A percentile compares a stretch with the other conserved stretches of the same genome.
phyloP scores from a whole-genome alignment of 2,888 invertebrate genomes.

The Epistrophe grossulariae region DNA sequence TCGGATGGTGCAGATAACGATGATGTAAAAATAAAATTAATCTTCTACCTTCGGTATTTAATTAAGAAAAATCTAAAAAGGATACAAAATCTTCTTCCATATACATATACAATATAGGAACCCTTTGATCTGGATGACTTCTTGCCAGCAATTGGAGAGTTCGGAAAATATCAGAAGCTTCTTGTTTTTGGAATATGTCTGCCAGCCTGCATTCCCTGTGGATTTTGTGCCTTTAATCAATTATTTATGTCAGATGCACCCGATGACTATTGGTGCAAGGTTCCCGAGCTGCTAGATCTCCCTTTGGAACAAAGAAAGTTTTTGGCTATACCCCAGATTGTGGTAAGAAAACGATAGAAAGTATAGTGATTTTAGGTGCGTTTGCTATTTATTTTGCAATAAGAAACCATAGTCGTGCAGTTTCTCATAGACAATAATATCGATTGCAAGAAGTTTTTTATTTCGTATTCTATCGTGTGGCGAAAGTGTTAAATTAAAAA shows the following conservation, averaged over 20 bases:
- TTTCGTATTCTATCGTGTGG: not conserved
- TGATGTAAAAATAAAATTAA: slow-evolving; percentile 59
- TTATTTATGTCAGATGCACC: slow-evolving; percentile 96
- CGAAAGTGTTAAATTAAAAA: slow-evolving; percentile 18
- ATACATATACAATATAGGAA: slow-evolving; percentile 78
- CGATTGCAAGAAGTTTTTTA: slow-evolving; percentile 14
- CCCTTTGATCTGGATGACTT: slow-evolving; percentile 92
- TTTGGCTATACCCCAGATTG: slow-evolving; percentile 87
- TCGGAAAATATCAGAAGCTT: slow-evolving; percentile 94
- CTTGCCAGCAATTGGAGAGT: slow-evolving; percentile 93
- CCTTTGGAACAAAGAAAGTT: slow-evolving; percentile 86
- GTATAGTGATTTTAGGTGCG: not conserved
- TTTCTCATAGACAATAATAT: slow-evolving; percentile 42
- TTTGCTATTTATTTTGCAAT: slow-evolving; percentile 39
- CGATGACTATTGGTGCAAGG: slow-evolving; percentile 92
- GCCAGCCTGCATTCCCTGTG: slow-evolving; percentile 95
- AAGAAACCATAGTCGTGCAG: slow-evolving; percentile 61
- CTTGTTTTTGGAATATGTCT: slow-evolving; percentile 93
- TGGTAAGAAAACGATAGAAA: slow-evolving; percentile 81
- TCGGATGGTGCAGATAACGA: slow-evolving; percentile 68
- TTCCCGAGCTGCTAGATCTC: slow-evolving; percentile 87
- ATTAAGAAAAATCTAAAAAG: slow-evolving; percentile 3
- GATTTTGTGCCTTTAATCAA: slow-evolving; percentile 96
- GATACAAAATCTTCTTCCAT: slow-evolving; percentile 10
- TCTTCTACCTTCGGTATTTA: not conserved